phyloP scores from a whole-genome alignment of 1,140 invertebrate genomes.

The Macrobrachium nipponense region DNA sequence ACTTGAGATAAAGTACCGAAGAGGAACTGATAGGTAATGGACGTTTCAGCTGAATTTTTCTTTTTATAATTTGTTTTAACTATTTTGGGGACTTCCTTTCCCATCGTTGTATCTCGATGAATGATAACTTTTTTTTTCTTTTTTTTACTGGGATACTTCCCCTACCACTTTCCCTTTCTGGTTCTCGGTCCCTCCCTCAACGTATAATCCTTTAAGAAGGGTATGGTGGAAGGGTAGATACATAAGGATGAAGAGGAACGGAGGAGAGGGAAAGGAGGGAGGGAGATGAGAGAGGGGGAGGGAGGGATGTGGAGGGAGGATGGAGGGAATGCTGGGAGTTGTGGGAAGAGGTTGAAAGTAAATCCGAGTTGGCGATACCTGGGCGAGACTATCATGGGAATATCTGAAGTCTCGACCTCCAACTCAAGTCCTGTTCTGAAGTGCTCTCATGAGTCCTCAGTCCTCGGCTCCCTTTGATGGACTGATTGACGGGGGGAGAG shows the following conservation, averaged over 20 bases:
- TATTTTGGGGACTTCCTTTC: not conserved
- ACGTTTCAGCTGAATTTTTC: not conserved
- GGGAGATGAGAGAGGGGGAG: not conserved
- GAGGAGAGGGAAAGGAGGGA: not conserved
- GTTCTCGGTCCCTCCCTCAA: not conserved
- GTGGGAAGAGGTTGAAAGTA: too few species aligned
- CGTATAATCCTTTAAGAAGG: not conserved
- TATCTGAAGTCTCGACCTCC: too few species aligned
- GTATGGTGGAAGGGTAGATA: too few species aligned
- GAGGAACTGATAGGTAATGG: too few species aligned
- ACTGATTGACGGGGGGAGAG: not conserved
- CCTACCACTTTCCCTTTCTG: constrained; percentile 1
- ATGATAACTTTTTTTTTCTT: constrained; percentile 12
- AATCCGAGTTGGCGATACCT: too few species aligned
- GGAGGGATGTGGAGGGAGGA: not conserved
- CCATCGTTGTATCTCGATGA: not conserved
- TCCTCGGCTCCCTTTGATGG: not conserved
- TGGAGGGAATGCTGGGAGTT: not conserved
- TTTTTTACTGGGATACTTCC: not conserved
- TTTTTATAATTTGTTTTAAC: too few species aligned
- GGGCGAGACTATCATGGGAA: too few species aligned
- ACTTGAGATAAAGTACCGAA: too few species aligned
- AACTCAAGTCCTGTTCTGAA: too few species aligned
- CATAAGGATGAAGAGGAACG: not conserved
- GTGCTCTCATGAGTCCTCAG: too few species aligned